Evolutionary conservation across 2,888 invertebrate genomes (phyloP).

Genomic region (Athalia cordata): DNA sequence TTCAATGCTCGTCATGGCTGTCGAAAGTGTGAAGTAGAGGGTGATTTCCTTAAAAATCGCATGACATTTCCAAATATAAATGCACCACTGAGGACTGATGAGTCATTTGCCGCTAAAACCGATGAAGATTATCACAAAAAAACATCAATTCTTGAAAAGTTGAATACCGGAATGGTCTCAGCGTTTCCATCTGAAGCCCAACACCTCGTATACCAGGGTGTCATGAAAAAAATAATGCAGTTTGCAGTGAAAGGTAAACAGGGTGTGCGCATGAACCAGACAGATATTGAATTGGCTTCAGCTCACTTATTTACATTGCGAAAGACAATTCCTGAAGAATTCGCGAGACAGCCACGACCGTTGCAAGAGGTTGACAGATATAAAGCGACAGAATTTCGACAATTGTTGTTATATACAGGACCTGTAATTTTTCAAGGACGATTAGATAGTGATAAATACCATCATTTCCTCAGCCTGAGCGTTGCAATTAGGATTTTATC

Average conservation of each 20-base stretch:
- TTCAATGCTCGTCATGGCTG: slow-evolving; percentile 58
- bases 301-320: slow-evolving; percentile 1
- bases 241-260: slow-evolving; percentile 30
- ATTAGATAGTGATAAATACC: slow-evolving; percentile 5
- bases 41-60: slow-evolving; percentile 47
- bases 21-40: slow-evolving; percentile 55
- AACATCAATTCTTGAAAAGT: slow-evolving; percentile 3
- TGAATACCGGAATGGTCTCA: slow-evolving; percentile 3
- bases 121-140: slow-evolving; percentile 27
- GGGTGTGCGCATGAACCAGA: slow-evolving; percentile 18
- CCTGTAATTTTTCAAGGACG: slow-evolving; percentile 9
- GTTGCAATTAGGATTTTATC: slow-evolving; percentile 12
- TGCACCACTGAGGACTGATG: slow-evolving; percentile 24
- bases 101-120: slow-evolving; percentile 5
- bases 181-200: slow-evolving; percentile 13
- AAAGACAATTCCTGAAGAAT: slow-evolving; percentile 21
- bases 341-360: slow-evolving; percentile 18
- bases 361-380: slow-evolving; percentile 16
- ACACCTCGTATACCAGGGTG: slow-evolving; percentile 26
- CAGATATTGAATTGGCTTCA: slow-evolving; percentile 3
- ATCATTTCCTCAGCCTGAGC: slow-evolving; percentile 18
- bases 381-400: slow-evolving; percentile 38
- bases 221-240: slow-evolving; percentile 30
- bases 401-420: slow-evolving; percentile 30
- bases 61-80: slow-evolving; percentile 43